Evolutionary conservation across 2,113 vertebrate species (phyloP), one percentile per base, ranked within the genome.

Genomic region (Mohoua ochrocephala): DNA sequence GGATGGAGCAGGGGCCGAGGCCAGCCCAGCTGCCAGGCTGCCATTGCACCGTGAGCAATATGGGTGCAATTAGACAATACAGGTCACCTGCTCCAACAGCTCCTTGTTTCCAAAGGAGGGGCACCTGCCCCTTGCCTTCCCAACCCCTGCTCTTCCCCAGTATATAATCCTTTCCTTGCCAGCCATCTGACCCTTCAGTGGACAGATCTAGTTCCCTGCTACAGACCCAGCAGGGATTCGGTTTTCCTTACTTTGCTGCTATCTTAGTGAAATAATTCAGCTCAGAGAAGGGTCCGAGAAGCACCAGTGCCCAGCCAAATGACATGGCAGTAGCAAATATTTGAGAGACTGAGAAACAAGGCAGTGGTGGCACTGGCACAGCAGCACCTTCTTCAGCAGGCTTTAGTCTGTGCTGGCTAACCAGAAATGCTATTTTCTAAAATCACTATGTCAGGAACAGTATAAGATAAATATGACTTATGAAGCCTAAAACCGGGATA

Each of bases 261-360:
- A 6, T 30, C 47, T 93, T 73, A 56, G 52, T 0, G 0, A 64
- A 71, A 54, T 57, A 59, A 54, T 26, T 89, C 0, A 0, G 15
- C 37, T 78, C 31, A 50, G 37, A 87, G 45, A 52, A 84, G 31
- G 37, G 28, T 69, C 49, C 37, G 59, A 33, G 42, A 47, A 84
- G 17, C 15, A 26, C 7, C 30, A 31, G 7, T 12, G 31, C 41
- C 67, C 4, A 3, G 76, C 10, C 37, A 69, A 60, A 41, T 5
- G 19, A 42, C 3, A 8, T 5, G 26, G 20, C 68, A 63, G 47
- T 6, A 87, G 56, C 30, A 56, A 82, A 59, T 50, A 39, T 21
- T 27, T 45, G 56, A 50, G 52, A 53, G 28, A 63, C 20, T 19
- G 57, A 60, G 71, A 73, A 80, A 64, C 30, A 84, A 78, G 39